Percentiles rank a stretch among this genome's conserved stretches.
phyloP scores from a whole-genome alignment of 2,113 vertebrate genomes.

The Gorilla gorilla region DNA sequence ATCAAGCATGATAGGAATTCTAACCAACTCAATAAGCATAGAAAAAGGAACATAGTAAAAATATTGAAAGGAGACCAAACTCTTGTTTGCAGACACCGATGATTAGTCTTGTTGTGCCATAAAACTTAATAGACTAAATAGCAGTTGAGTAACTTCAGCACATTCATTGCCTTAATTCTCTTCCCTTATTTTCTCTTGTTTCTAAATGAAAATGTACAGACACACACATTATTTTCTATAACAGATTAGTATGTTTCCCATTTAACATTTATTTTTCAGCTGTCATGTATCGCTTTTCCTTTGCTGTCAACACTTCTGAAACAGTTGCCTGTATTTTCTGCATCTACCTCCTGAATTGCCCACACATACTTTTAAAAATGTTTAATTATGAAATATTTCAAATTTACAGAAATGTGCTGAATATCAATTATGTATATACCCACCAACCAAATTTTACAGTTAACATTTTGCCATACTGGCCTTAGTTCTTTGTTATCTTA shows the following conservation, averaged over 20 bases:
- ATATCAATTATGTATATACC: neutral
- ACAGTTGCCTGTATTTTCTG: neutral
- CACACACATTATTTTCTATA: neutral
- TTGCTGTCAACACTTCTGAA: neutral
- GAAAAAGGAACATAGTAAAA: neutral
- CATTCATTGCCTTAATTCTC: neutral
- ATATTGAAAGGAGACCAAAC: neutral
- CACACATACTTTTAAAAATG: neutral
- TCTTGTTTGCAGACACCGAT: neutral
- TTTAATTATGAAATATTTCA: conserved; percentile 26
- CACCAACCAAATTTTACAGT: neutral
- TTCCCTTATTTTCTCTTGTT: neutral
- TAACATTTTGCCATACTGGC: neutral
- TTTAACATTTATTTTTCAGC: conserved; percentile 21
- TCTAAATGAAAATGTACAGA: neutral
- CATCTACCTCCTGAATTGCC: neutral
- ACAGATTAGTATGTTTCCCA: neutral
- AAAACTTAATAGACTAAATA: neutral
- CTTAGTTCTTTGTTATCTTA: neutral
- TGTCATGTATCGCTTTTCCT: neutral
- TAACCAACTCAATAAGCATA: neutral
- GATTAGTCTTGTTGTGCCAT: neutral
- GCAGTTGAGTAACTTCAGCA: neutral
- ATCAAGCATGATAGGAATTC: neutral
- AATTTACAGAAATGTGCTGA: neutral